Evolutionary conservation across 2,113 vertebrate genomes (phyloP).

Genomic region (Sylvia atricapilla): DNA sequence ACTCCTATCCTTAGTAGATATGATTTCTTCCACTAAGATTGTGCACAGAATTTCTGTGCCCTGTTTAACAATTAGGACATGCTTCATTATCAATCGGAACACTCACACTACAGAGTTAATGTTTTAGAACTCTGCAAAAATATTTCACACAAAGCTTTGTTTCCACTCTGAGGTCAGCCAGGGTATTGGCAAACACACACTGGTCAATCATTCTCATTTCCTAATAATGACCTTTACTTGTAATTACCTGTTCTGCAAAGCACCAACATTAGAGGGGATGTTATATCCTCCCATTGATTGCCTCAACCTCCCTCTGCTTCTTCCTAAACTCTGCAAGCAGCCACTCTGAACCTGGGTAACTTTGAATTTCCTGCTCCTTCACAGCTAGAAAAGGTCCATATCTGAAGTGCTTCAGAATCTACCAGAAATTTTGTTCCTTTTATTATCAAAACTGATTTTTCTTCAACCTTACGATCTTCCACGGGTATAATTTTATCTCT

Average conservation of each 20-base stretch:
- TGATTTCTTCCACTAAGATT: background rate
- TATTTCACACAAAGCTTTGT: background rate
- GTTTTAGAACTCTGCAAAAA: background rate
- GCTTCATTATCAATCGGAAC: background rate
- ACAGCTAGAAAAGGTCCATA: background rate
- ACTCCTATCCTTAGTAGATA: background rate
- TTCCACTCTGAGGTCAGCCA: background rate
- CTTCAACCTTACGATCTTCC: background rate
- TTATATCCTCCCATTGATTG: background rate
- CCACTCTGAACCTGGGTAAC: background rate
- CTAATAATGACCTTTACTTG: background rate
- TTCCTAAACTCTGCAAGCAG: background rate
- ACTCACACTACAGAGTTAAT: accelerated
- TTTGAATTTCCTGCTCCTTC: background rate
- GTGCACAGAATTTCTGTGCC: background rate
- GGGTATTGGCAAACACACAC: background rate
- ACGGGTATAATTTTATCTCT: background rate
- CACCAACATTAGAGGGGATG: background rate
- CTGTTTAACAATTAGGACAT: background rate
- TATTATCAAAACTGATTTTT: background rate
- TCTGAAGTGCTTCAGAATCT: background rate
- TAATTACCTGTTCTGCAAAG: background rate
- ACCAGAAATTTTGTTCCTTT: background rate
- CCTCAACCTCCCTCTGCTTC: background rate
- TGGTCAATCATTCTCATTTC: background rate